A percentile compares a stretch with the other conserved stretches of the same genome.
These are phyloP conservation scores for Hyperoplus immaculatus DNA, from an alignment of 2,797 vertebrate genomes.

Conservation along the genomic window DNA sequence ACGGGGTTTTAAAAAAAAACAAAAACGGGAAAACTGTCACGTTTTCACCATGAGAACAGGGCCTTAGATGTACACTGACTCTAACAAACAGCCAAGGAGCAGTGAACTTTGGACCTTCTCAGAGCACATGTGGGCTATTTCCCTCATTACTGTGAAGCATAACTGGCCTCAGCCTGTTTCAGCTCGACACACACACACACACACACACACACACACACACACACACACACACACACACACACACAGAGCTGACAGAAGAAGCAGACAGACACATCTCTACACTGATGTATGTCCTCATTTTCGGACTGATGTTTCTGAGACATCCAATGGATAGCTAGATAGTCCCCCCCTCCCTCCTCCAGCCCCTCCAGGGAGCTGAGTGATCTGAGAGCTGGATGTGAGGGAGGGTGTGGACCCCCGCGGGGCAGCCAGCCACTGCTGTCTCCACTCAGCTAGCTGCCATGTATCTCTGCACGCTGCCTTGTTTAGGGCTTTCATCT, in stretches of 20 bases:
- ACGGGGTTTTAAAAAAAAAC: too few relatives aligned
- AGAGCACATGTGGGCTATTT: constrained; percentile 12
- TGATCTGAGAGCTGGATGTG: constrained; percentile 60
- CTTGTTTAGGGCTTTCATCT: constrained; percentile 41
- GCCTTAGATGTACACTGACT: neutral
- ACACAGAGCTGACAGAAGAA: constrained; percentile 22
- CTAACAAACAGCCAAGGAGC: neutral
- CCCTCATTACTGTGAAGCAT: constrained; percentile 9
- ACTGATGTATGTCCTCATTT: constrained; percentile 29
- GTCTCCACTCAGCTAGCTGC: constrained; percentile 36
- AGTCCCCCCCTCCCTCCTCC: constrained; percentile 12
- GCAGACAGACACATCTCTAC: constrained; percentile 29
- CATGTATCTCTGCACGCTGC: constrained; percentile 47
- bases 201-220: too few relatives aligned
- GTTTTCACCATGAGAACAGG: too few relatives aligned
- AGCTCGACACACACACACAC: neutral
- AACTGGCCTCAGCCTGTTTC: constrained; percentile 16
- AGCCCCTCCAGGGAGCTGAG: constrained; percentile 42
- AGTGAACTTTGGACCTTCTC: constrained; percentile 27
- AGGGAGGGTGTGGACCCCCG: constrained; percentile 34
- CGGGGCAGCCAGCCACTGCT: constrained; percentile 37
- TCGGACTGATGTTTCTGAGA: constrained; percentile 53
- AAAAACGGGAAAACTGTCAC: too few relatives aligned
- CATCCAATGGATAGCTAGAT: constrained; percentile 37
- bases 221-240: neutral